Conservation (phyloP, 2,888 invertebrate species). For the Torymus auratus region DNA sequence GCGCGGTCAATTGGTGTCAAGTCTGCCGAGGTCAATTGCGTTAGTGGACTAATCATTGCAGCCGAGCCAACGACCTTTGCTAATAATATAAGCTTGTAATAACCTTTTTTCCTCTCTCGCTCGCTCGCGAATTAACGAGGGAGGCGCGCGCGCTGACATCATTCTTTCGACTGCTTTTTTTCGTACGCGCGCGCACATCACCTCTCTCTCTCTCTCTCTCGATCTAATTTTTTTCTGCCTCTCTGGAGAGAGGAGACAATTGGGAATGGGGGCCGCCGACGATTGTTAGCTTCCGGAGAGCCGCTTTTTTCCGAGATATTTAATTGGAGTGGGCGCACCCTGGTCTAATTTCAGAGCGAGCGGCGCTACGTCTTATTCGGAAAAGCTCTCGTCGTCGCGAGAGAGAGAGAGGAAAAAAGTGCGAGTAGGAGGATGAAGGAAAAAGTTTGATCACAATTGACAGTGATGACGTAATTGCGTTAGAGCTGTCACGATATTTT, state of each 20-base stretch:
- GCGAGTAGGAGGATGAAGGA: too few relatives aligned
- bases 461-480: too few relatives aligned
- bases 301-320: too few relatives aligned
- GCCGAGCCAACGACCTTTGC: conserved; percentile 20
- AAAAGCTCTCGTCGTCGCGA: too few relatives aligned
- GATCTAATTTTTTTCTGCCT: neutral
- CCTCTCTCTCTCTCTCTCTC: conserved; percentile 6
- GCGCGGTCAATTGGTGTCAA: conserved; percentile 67
- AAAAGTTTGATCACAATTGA: too few relatives aligned
- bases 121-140: conserved; percentile 21
- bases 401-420: too few relatives aligned
- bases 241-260: too few relatives aligned
- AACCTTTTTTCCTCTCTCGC: neutral
- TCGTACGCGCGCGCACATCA: neutral
- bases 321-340: too few relatives aligned
- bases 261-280: too few relatives aligned
- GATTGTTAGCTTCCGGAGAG: too few relatives aligned
- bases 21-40: conserved; percentile 66
- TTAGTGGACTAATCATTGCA: conserved; percentile 56
- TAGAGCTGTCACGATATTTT: neutral
- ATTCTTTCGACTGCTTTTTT: neutral
- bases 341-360: too few relatives aligned
- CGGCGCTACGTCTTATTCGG: too few relatives aligned
- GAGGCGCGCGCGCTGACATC: conserved; percentile 4
- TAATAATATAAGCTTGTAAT: conserved; percentile 46